Conservation (phyloP, 92 coral and sea anemone species). For the Scolanthus callimorphus region DNA sequence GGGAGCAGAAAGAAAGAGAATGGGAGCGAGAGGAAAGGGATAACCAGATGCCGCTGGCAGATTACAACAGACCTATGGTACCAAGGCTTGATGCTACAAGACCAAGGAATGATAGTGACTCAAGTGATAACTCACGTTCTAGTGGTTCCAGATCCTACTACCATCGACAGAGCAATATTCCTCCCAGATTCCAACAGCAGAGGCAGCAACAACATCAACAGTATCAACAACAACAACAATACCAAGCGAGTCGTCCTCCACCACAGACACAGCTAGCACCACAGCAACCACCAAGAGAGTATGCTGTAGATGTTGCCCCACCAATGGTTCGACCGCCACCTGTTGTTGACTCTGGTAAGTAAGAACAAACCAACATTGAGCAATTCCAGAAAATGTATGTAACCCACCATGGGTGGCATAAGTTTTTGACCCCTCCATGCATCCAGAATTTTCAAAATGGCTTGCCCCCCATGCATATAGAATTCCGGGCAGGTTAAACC, state of each 20-base stretch:
- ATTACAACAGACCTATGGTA: slow-evolving; percentile 5
- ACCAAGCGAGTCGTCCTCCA: slow-evolving; percentile 58
- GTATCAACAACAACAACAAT: slow-evolving; percentile 52
- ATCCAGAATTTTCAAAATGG: no score
- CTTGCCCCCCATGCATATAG: no score
- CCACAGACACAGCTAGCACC: slow-evolving; percentile 31
- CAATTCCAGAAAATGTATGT: no score
- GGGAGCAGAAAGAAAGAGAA: slow-evolving; percentile 3
- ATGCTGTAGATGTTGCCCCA: slow-evolving; percentile 54
- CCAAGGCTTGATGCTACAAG: slow-evolving; percentile 36
- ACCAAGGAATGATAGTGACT: slow-evolving; percentile 75
- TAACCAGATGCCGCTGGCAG: not conserved
- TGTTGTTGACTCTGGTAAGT: slow-evolving; percentile 61
- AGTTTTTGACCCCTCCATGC: no score
- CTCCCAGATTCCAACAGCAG: slow-evolving; percentile 82
- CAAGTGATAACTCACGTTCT: slow-evolving; percentile 75
- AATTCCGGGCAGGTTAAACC: no score
- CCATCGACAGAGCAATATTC: slow-evolving; percentile 59
- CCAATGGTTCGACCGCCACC: slow-evolving; percentile 38
- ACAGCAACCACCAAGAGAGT: slow-evolving; percentile 63
- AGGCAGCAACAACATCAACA: slow-evolving; percentile 60
- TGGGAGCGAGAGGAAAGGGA: slow-evolving; percentile 3
- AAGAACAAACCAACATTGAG: no score
- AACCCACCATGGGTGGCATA: no score
- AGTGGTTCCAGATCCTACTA: slow-evolving; percentile 65